Base-by-base conservation (phyloP, 2,113 vertebrate species). In the Sinocyclocheilus grahami region DNA sequence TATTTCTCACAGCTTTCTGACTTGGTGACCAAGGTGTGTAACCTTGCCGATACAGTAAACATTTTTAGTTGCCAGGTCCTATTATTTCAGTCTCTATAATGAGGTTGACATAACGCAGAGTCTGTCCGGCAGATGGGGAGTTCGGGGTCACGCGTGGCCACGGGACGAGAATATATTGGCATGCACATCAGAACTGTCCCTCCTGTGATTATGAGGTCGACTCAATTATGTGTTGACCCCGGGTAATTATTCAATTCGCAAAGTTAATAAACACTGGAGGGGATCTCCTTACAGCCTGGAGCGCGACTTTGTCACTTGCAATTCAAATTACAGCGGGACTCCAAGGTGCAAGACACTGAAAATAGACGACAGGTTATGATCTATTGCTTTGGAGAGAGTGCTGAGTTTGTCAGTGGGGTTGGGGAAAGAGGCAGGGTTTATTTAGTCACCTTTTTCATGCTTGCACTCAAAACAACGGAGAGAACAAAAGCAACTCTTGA, bases 161-260 rank as follows among this genome's bases (percentile, higher is more conserved):
- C 58, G 60, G 79, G 87, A 89, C 87, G 86, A 86, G 89, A 76
- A 33, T 58, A 58, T 67, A 69, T 77, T 90, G 79, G 46, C 84
- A 42, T 42, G 8, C 42, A 86, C 89, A 89, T 92, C 87, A 86
- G 58, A 88, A 72, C 67, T 87, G 78, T 88, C 79, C 86, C 86
- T 90, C 91, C 93, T 92, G 90, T 92, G 95, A 92, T 93, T 86
- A 92, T 90, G 93, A 95, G 92, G 94, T 95, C 93, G 92, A 90
- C 84, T 94, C 90, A 94, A 92, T 95, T 93, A 93, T 87, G 83
- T 87, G 80, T 71, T 78, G 69, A 89, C 87, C 80, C 78, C 76
- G 39, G 89, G 79, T 92, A 91, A 94, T 95, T 92, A 93, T 93
- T 94, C 86, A 89, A 88, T 86, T 87, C 82, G 78, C 82, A 83